Evolutionary conservation across 2,888 invertebrate species (phyloP).

Genomic region (Cancer borealis): DNA sequence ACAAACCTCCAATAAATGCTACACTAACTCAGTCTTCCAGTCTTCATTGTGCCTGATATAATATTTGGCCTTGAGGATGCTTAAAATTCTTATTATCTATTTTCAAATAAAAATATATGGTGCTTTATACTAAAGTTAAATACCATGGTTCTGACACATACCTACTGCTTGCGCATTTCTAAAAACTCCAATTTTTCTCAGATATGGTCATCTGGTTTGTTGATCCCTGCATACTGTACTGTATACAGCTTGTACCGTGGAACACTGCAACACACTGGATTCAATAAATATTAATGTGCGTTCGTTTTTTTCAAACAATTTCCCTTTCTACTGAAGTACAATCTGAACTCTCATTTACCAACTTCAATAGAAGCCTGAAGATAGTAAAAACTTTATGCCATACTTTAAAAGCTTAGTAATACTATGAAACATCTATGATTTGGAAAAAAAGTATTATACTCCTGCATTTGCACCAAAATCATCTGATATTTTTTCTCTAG

Average conservation of each 20-base stretch:
- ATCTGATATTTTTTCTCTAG: background rate
- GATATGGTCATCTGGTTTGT: background rate
- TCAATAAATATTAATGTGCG: background rate
- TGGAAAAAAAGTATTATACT: background rate
- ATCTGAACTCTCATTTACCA: background rate
- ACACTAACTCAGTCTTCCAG: background rate
- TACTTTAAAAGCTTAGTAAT: background rate
- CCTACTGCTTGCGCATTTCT: background rate
- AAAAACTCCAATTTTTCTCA: background rate
- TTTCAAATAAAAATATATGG: background rate
- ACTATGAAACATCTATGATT: background rate
- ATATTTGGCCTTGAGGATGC: background rate
- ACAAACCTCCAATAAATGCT: background rate
- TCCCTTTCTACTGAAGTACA: background rate
- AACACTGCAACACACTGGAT: background rate
- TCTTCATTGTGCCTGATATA: background rate
- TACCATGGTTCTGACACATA: background rate
- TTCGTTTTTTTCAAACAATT: background rate
- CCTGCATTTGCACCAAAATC: background rate
- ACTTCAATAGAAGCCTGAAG: background rate
- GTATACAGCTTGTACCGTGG: background rate
- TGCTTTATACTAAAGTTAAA: background rate
- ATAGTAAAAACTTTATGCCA: background rate
- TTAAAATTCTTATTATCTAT: background rate
- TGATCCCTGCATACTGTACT: background rate